Evolutionary conservation across 2,113 vertebrate species (phyloP), one percentile per base, ranked within the genome.

Genomic region (Brachypteracias leptosomus): DNA sequence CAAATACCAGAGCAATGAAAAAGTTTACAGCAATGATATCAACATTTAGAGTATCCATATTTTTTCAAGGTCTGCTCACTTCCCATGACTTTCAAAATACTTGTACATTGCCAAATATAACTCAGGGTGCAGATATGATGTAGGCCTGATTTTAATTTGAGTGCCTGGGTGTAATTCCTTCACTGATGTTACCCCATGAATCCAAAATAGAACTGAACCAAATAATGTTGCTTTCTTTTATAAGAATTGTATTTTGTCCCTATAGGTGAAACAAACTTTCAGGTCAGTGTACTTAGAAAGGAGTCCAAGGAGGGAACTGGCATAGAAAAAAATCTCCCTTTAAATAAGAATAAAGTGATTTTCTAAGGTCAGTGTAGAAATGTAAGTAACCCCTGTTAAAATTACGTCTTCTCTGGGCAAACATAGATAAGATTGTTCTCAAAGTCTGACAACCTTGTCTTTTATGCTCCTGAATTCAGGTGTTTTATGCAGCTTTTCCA

Each of bases 1-100:
- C 73, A 95, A 96, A 96, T 94, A 90, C 92, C 95, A 94, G 85
- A 93, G 90, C 88, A 90, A 86, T 65, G 93, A 96, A 96, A 92
- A 92, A 83, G 93, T 96, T 93, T 95, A 94, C 73, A 96, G 79
- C 85, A 93, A 65, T 68, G 35, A 87, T 89, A 92, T 94, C 92
- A 94, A 95, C 95, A 92, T 90, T 96, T 87, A 65, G 89, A 94
- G 81, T 81, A 82, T 89, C 85, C 76, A 3, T 97, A 81, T 90
- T 88, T 97, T 96, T 97, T 89, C 86, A 75, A 78, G 18, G 59
- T 83, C 93, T 94, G 71, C 47, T 92, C 85, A 73, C 75, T 96
- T 96, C 87, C 91, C 84, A 70, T 96, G 84, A 76, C 74, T 95
- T 89, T 94, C 59, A 75, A 85, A 91, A 85, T 82, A 87, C 57